These are phyloP conservation scores for Oreotrochilus melanogaster DNA, from an alignment of 2,113 vertebrate genomes.

Conservation along the genomic window DNA sequence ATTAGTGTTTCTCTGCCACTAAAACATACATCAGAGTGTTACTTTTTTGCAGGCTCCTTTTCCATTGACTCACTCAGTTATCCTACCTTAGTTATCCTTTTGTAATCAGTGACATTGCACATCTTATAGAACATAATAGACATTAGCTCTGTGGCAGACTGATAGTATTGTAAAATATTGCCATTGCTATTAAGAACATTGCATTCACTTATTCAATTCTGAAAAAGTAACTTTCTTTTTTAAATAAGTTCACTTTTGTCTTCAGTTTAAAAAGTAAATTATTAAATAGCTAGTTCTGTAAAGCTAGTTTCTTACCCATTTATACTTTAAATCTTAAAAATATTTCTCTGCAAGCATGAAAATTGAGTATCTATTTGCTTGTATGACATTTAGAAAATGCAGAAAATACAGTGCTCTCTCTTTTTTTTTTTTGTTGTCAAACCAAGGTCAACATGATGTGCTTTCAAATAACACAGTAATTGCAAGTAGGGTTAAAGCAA, in stretches of 20 bases:
- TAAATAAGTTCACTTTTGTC: background rate
- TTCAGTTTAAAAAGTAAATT: background rate
- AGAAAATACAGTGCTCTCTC: background rate
- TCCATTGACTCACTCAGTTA: background rate
- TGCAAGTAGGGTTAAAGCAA: slow-evolving; percentile 43
- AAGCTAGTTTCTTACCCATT: background rate
- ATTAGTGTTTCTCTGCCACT: background rate
- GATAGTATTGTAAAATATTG: background rate
- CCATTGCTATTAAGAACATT: background rate
- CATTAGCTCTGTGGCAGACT: background rate
- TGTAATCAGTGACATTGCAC: background rate
- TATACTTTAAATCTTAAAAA: slow-evolving; percentile 32
- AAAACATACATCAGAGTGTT: background rate
- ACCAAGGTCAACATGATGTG: slow-evolving; percentile 22
- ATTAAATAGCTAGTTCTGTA: background rate
- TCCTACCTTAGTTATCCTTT: background rate
- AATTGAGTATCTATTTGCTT: background rate
- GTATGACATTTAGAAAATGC: slow-evolving; percentile 20
- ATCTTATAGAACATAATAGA: background rate
- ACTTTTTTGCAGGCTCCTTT: background rate
- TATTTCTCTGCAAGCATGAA: background rate
- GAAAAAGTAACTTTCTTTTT: background rate
- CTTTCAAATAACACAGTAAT: slow-evolving; percentile 48
- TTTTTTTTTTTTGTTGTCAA: background rate
- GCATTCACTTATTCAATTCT: background rate